Evolutionary conservation across 1,140 invertebrate genomes (phyloP).

Genomic region (Tetraneura akinire): DNA sequence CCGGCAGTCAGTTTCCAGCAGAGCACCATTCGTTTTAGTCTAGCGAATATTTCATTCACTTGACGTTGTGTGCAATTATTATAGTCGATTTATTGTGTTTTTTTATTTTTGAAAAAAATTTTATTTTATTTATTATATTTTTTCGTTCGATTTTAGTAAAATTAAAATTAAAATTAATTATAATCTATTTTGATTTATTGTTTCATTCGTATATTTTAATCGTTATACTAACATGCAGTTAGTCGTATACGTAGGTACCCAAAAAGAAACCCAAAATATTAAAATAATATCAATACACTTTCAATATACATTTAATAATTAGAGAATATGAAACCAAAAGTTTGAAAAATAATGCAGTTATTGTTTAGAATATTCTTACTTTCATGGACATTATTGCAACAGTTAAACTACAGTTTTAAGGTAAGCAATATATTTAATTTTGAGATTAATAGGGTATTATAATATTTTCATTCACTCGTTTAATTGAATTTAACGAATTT

Average conservation of each 20-base stretch:
- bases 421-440: too few species aligned
- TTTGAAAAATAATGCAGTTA: constrained; percentile 12
- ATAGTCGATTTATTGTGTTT: neutral
- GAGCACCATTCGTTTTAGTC: constrained; percentile 43
- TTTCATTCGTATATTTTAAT: too few species aligned
- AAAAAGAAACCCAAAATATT: neutral
- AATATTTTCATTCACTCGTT: too few species aligned
- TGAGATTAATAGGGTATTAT: too few species aligned
- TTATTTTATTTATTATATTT: neutral
- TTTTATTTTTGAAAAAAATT: neutral
- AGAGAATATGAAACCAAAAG: constrained; percentile 7
- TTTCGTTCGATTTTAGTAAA: neutral
- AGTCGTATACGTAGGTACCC: too few species aligned
- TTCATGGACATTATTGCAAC: neutral
- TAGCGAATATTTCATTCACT: too few species aligned
- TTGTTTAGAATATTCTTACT: constrained; percentile 5
- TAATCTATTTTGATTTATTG: neutral
- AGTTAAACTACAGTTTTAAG: constrained; percentile 18
- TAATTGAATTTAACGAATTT: too few species aligned
- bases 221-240: too few species aligned
- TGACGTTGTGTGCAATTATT: constrained; percentile 17
- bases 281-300: neutral
- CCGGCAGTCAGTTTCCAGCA: constrained; percentile 33
- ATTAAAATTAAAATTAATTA: too few species aligned
- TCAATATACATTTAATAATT: neutral